Evolutionary conservation across 2,113 vertebrate genomes (phyloP), one percentile per base, ranked within the genome.

Genomic region (Ailurus styani): DNA sequence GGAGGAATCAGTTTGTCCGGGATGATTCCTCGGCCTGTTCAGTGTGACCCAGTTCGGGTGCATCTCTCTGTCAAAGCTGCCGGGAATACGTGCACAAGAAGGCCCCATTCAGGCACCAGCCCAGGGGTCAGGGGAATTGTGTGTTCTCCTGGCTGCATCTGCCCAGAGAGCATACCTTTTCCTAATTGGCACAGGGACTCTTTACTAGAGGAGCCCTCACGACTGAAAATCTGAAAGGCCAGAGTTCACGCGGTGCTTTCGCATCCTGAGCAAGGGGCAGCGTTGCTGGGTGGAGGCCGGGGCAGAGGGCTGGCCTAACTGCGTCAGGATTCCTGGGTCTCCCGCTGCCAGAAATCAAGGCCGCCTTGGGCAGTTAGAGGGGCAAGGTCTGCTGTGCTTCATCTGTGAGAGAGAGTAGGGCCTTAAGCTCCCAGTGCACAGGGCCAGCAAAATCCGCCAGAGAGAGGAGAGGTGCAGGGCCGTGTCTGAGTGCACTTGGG

Each of bases 321-420:
- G n/a, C 27, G 3, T 62, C 20, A 79, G 23, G 73, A 45, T 60
- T 57, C 21, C 79, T 54, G 37, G 31, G 27, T 60, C 31, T 90
- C 84, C 73, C 31, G 73, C 52, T 55, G 40, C 45, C 78, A 42
- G 77, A 89, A 88, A 73, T 62, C 52, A 75, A 64, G 87, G 79
- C 27, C 40, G 25, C 50, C 14, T 6, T 29, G 45, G n/a, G 42
- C 37, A 15, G 6, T 81, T 66, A 13, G 1, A 37, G 72, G 86
- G 17, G 57, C 42, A 57, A 45, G 60, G 8, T 40, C 90, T 92
- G 13, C 6, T 2, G 34, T 78, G n/a, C 83, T 66, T 37, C 23
- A 3, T 68, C 60, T 91, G 31, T 29, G 90, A 79, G 55, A 20
- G 62, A 72, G 62, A 14, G 20, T 68, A 18, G 25, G 73, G 37